Percentiles rank a stretch among this genome's conserved stretches.
Conservation (phyloP, 2,797 vertebrate genomes). For the Cichlasoma orientale region DNA sequence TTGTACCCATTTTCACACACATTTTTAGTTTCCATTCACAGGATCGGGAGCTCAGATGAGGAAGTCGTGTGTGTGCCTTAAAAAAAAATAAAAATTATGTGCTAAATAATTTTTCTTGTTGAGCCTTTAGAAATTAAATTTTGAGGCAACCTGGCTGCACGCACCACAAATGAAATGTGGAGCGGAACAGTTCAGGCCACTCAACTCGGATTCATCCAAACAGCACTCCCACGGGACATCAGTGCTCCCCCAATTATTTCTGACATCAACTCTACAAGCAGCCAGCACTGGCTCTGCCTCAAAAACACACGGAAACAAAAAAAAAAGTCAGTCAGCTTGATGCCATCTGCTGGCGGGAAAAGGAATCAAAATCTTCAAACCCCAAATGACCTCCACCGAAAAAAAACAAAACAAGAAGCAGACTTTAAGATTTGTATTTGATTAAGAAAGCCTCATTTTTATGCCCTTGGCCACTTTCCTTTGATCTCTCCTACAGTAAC, state of each 20-base stretch:
- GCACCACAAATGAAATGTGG: background rate
- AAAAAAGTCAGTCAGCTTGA: no score
- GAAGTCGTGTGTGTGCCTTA: background rate
- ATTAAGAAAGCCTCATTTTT: background rate
- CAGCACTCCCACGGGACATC: background rate
- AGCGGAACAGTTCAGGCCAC: background rate
- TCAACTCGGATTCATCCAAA: background rate
- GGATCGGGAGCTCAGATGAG: background rate
- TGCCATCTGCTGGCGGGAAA: slow-evolving; percentile 35
- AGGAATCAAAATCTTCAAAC: background rate
- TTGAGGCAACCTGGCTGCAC: background rate
- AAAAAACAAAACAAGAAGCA: accelerated
- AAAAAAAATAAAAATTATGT: background rate
- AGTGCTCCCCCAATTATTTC: slow-evolving; percentile 15
- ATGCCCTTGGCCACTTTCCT: background rate
- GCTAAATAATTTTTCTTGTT: background rate
- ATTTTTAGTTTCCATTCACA: background rate
- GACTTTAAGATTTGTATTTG: background rate
- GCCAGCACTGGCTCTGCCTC: background rate
- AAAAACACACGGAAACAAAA: background rate
- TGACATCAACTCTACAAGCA: slow-evolving; percentile 14
- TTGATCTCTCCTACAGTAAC: slow-evolving; percentile 27
- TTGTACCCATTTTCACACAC: background rate
- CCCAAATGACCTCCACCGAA: background rate
- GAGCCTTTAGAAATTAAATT: background rate